Percentiles rank a stretch among this genome's conserved stretches.
These are phyloP conservation scores for Myiotriccus ornatus DNA, from an alignment of 2,797 vertebrate species.

Conservation along the genomic window DNA sequence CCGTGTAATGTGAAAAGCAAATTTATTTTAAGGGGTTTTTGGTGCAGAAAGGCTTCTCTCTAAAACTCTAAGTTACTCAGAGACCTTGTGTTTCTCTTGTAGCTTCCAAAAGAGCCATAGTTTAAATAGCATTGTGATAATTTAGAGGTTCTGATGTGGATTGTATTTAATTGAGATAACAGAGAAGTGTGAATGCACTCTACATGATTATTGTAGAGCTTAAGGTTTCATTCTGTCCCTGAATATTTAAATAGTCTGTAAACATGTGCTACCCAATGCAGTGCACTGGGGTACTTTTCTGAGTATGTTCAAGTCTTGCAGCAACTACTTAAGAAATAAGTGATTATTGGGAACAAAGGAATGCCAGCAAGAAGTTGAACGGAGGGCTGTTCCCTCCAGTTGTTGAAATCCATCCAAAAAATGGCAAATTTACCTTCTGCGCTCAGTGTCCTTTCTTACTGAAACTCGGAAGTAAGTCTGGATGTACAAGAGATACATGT, in stretches of 20 bases:
- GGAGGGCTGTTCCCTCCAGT: not conserved
- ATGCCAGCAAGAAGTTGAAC: not conserved
- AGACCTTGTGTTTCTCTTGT: not conserved
- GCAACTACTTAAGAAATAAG: not conserved
- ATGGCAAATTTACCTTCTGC: not conserved
- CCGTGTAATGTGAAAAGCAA: not conserved
- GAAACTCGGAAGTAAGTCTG: not conserved
- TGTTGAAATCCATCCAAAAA: not conserved
- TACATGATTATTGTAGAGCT: not conserved
- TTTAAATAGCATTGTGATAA: not conserved
- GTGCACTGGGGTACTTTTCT: not conserved
- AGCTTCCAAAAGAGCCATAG: not conserved
- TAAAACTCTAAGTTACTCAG: not conserved
- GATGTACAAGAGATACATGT: not conserved
- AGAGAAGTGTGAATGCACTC: not conserved
- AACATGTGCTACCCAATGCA: not conserved
- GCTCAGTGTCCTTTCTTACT: not conserved
- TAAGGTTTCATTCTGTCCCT: not conserved
- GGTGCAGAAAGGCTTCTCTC: not conserved
- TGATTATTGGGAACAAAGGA: not conserved
- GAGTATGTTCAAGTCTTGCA: not conserved
- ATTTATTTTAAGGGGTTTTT: not conserved
- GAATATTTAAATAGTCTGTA: not conserved
- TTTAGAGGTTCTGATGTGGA: slow-evolving; percentile 12
- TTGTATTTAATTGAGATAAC: not conserved